Evolutionary conservation across 2,797 vertebrate genomes (phyloP).

Genomic region (Gymnoscopelus braueri): DNA sequence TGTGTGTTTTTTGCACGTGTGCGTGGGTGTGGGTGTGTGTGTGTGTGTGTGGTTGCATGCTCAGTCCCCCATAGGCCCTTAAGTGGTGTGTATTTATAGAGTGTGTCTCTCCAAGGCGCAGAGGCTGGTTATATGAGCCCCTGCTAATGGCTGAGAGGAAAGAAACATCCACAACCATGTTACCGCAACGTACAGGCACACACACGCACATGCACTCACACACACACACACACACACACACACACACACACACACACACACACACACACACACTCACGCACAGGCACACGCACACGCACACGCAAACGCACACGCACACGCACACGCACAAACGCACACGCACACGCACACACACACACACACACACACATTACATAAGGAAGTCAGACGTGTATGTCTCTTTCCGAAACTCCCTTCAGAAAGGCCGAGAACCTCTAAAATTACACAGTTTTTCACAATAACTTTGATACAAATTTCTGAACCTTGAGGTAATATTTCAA

Average conservation of each 20-base stretch:
- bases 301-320: slow-evolving; percentile 23
- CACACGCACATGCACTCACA: slow-evolving; percentile 12
- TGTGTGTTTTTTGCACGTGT: slow-evolving; percentile 11
- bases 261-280: slow-evolving; percentile 5
- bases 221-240: slow-evolving; percentile 43
- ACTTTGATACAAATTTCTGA: no score
- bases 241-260: slow-evolving; percentile 20
- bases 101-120: slow-evolving; percentile 78
- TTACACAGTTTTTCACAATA: no score
- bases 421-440: background rate
- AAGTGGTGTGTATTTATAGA: slow-evolving; percentile 84
- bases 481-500: no score
- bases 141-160: slow-evolving; percentile 81
- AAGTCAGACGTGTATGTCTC: slow-evolving; percentile 31
- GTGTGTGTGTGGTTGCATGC: slow-evolving; percentile 18
- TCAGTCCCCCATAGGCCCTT: slow-evolving; percentile 74
- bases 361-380: slow-evolving; percentile 23
- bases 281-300: slow-evolving; percentile 28
- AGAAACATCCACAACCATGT: slow-evolving; percentile 75
- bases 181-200: slow-evolving; percentile 50
- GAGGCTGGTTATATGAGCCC: slow-evolving; percentile 83
- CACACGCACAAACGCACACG: slow-evolving; percentile 29
- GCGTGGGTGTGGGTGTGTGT: slow-evolving; percentile 16
- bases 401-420: slow-evolving; percentile 32
- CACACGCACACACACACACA: background rate